A percentile compares a stretch with the other conserved stretches of the same genome.
phyloP scores from a whole-genome alignment of 2,113 vertebrate species.

The Mobula birostris region DNA sequence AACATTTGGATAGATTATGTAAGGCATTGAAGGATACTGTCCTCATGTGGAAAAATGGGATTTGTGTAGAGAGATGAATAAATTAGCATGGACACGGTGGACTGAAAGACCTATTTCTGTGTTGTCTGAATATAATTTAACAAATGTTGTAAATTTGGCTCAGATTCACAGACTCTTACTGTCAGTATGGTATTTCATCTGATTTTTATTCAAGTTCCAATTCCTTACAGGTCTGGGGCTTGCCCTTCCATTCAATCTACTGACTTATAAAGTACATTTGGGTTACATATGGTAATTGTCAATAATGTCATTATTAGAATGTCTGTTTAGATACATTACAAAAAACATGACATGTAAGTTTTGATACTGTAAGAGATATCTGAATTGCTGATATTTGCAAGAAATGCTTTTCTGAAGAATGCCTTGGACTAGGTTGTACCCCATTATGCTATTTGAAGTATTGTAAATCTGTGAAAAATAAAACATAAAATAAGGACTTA shows the following conservation, averaged over 20 bases:
- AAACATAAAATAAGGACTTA: background rate
- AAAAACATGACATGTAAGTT: background rate
- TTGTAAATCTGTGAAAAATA: background rate
- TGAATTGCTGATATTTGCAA: background rate
- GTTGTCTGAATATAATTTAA: background rate
- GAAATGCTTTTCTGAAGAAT: background rate
- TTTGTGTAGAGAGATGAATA: too few relatives aligned
- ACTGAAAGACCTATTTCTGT: too few relatives aligned
- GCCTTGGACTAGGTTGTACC: background rate
- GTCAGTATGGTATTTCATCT: background rate
- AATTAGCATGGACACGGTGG: too few relatives aligned
- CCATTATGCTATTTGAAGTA: background rate
- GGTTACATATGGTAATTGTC: background rate
- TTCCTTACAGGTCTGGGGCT: background rate
- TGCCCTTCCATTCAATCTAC: background rate
- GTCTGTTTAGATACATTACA: too few relatives aligned
- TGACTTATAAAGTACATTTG: background rate
- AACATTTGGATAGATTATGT: too few relatives aligned
- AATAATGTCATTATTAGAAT: too few relatives aligned
- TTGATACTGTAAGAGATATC: background rate
- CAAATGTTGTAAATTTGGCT: background rate
- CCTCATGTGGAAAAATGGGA: too few relatives aligned
- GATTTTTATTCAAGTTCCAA: background rate
- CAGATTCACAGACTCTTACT: background rate
- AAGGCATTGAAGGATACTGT: too few relatives aligned